Percentiles rank a stretch among this genome's conserved stretches.
Evolutionary conservation across 2,888 invertebrate genomes (phyloP).

Genomic region (Hylaea fasciaria): DNA sequence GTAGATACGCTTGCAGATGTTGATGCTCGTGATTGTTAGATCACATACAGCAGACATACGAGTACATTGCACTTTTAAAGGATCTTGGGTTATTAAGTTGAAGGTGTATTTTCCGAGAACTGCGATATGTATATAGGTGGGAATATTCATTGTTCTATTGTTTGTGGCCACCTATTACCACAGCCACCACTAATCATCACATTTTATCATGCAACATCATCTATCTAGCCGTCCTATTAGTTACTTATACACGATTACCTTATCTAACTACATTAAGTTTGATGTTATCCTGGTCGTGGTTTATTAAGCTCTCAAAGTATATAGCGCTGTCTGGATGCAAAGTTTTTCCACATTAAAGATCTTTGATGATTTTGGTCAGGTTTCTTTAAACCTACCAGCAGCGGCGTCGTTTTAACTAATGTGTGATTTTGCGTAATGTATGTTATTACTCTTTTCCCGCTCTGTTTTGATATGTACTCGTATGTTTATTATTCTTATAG

Average conservation of each 20-base stretch:
- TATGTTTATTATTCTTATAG: slow-evolving; percentile 5
- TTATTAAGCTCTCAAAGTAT: no score
- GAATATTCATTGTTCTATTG: slow-evolving; percentile 82
- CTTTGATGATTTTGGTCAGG: no score
- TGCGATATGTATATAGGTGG: slow-evolving; percentile 73
- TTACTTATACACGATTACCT: neutral
- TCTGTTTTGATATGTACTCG: slow-evolving; percentile 11
- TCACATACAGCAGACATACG: slow-evolving; percentile 23
- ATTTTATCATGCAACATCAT: slow-evolving; percentile 68
- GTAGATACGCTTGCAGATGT: no score
- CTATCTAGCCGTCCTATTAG: slow-evolving; percentile 31
- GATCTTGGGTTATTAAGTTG: slow-evolving; percentile 34
- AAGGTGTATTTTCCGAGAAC: slow-evolving; percentile 63
- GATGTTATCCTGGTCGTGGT: neutral
- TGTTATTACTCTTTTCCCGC: slow-evolving; percentile 20
- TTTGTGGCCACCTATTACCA: slow-evolving; percentile 70
- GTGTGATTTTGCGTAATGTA: slow-evolving; percentile 20
- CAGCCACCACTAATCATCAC: slow-evolving; percentile 66
- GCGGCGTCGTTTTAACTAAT: slow-evolving; percentile 10
- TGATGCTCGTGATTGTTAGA: slow-evolving; percentile 23
- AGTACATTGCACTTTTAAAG: slow-evolving; percentile 22
- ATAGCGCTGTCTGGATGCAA: no score
- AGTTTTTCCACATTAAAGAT: no score
- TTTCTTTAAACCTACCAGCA: slow-evolving; percentile 12
- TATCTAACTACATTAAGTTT: neutral